Evolutionary conservation across 2,797 vertebrate species (phyloP).

Genomic region (Gallinago solitaria): DNA sequence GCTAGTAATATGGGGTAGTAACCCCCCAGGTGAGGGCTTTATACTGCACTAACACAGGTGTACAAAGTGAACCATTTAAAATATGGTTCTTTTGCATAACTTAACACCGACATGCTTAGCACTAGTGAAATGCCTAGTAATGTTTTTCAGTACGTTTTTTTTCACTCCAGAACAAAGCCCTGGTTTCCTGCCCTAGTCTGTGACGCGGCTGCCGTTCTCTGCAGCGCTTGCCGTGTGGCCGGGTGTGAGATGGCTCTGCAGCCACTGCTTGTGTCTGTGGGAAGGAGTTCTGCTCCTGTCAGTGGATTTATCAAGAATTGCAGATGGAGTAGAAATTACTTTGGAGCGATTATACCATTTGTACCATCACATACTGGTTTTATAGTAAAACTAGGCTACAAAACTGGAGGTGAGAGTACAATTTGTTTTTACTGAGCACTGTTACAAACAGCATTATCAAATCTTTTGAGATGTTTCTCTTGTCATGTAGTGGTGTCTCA

Average conservation of each 20-base stretch:
- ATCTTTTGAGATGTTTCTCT: slow-evolving; percentile 54
- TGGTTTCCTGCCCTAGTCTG: neutral
- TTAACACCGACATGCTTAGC: neutral
- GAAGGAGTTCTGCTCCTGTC: slow-evolving; percentile 2
- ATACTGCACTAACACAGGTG: neutral
- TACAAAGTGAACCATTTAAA: neutral
- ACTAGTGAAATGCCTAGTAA: neutral
- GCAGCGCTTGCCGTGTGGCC: neutral
- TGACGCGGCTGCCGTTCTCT: neutral
- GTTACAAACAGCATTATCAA: slow-evolving; percentile 64
- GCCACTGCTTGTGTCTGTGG: neutral
- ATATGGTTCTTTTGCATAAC: neutral
- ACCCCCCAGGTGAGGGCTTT: neutral
- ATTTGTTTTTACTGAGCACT: slow-evolving; percentile 43
- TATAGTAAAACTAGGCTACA: slow-evolving; percentile 50
- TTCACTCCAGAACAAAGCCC: neutral
- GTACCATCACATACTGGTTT: slow-evolving; percentile 61
- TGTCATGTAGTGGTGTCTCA: neutral
- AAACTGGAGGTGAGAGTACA: slow-evolving; percentile 28
- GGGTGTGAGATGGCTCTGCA: neutral
- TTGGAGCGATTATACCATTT: slow-evolving; percentile 45
- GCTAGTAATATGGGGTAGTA: neutral
- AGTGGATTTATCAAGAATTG: slow-evolving; percentile 50
- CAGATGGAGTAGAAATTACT: slow-evolving; percentile 41
- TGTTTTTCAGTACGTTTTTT: neutral